Conservation (phyloP, 2,888 invertebrate species). For the Drosophila nigritarsus region DNA sequence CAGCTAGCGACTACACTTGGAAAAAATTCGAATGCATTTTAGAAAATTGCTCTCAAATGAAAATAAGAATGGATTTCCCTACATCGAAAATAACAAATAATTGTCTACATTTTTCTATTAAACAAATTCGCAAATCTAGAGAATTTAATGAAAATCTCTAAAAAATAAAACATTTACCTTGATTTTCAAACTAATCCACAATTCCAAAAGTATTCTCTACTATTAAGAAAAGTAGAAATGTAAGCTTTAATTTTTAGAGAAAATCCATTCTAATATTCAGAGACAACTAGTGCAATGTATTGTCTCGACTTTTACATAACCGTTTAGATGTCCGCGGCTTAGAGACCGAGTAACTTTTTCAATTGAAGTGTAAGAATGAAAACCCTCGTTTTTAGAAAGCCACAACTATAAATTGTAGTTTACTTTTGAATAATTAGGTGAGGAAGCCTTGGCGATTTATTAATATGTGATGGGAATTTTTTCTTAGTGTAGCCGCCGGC, state of each 20-base stretch:
- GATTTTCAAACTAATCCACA: background rate
- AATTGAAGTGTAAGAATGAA: background rate
- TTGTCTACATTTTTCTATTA: background rate
- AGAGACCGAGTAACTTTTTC: background rate
- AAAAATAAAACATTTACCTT: too few species aligned
- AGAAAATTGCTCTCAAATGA: background rate
- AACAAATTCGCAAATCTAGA: background rate
- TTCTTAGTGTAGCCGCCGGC: conserved; percentile 12
- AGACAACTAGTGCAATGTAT: background rate
- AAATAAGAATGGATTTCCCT: background rate
- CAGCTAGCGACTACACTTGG: conserved; percentile 12
- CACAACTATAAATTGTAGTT: background rate
- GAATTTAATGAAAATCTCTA: background rate
- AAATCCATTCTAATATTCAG: background rate
- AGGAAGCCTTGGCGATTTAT: background rate
- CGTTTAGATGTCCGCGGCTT: background rate
- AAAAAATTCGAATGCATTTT: background rate
- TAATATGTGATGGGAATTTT: background rate
- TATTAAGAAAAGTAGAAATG: background rate
- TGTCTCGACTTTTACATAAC: background rate
- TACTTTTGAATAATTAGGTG: background rate
- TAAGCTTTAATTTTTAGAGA: background rate
- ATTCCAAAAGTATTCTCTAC: background rate
- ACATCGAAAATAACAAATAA: background rate
- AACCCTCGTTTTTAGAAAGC: background rate